Conservation (phyloP, 2,113 vertebrate species). For the Daphoenositta chrysoptera region DNA sequence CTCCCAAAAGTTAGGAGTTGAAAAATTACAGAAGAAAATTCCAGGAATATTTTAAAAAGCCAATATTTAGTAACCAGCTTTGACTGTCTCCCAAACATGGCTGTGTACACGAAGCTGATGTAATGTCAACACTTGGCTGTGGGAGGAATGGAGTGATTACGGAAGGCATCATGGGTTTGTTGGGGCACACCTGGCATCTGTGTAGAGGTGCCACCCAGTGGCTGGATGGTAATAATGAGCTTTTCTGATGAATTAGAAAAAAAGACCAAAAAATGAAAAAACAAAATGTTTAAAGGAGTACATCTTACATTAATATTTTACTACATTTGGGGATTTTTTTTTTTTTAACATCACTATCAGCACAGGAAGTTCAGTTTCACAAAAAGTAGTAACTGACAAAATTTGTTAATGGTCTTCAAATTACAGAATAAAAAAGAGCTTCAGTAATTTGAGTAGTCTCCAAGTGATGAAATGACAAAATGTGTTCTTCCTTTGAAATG, state of each 20-base stretch:
- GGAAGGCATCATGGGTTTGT: neutral
- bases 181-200: neutral
- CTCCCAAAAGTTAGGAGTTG: neutral
- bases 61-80: neutral
- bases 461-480: neutral
- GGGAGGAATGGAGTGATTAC: neutral
- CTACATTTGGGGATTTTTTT: neutral
- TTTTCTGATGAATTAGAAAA: neutral
- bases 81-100: neutral
- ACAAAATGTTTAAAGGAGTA: neutral
- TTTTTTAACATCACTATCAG: neutral
- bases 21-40: neutral
- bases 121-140: neutral
- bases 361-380: neutral
- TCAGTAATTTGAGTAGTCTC: neutral
- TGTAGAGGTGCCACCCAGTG: conserved; percentile 55
- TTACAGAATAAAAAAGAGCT: neutral
- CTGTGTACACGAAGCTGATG: rapidly evolving
- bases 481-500: neutral
- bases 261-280: rapidly evolving
- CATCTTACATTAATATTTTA: neutral
- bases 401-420: neutral
- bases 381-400: neutral
- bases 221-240: neutral
- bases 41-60: neutral